Evolutionary conservation across 2,797 vertebrate species (phyloP), one percentile per base, ranked within the genome.

Genomic region (Danio choprae): DNA sequence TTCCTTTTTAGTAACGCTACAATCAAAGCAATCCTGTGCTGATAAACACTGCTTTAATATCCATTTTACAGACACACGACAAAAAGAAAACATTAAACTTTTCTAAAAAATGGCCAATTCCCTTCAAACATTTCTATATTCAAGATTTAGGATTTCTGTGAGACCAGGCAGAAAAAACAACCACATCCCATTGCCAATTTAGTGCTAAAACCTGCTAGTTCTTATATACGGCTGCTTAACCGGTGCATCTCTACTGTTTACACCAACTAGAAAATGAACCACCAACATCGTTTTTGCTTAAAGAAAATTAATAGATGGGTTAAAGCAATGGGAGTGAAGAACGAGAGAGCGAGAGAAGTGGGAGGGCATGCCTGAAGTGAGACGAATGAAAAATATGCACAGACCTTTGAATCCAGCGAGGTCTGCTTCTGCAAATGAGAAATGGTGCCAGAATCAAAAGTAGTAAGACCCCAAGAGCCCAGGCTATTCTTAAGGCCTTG

Each of bases 381-480:
- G 90, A 92, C 87, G 92, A 92, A 82, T 89, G 63, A 85, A 92
- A 83, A 86, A 93, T 91, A 84, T 89, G 89, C 91, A 95, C 94
- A 94, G 87, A 95, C 94, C 94, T 95, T 94, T 89, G 82, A 87
- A 88, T 94, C 94, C 94, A 91, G 87, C 89, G 87, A 91, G 89
- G 85, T 92, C 93, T 88, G 90, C 89, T 88, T 94, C 94, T 95
- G 94, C 93, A 87, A 94, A 95, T 88, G 92, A 95, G 89, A 95
- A 93, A 95, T 93, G 83, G 92, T 90, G 86, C 84, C 92, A 94
- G 89, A 94, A 85, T 93, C 90, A 93, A 93, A 93, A 93, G 79
- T 81, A 89, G 65, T 63, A 83, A 89, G 87, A 90, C 75, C 83
- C 81, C 69, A 40, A 55, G 41, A 65, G 22, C 48, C 72, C 20